phyloP scores from a whole-genome alignment of 2,113 vertebrate species.

The Conger conger region DNA sequence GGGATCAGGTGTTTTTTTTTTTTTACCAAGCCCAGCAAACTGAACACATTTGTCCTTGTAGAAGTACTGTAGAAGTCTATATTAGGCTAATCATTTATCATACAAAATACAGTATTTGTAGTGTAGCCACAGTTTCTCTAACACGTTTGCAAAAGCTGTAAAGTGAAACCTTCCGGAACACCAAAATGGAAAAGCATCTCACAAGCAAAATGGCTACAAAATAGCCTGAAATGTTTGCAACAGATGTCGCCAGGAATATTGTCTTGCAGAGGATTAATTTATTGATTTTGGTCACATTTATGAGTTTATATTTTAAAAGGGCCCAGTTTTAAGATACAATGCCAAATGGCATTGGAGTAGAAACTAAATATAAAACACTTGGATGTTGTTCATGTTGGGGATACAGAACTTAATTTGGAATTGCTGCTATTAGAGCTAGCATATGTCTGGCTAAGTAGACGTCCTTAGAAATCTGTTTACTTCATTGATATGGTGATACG shows the following conservation, averaged over 20 bases:
- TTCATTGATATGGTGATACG: not conserved
- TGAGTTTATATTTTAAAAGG: not conserved
- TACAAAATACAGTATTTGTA: not conserved
- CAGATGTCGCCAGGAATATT: not conserved
- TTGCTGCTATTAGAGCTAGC: not conserved
- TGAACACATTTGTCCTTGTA: not conserved
- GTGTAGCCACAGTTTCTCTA: not conserved
- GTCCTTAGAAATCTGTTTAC: not conserved
- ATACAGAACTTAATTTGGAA: not conserved
- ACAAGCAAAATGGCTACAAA: not conserved
- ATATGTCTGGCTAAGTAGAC: not conserved
- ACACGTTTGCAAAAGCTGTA: not conserved
- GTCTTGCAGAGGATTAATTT: not conserved
- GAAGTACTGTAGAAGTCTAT: no score
- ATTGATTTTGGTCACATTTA: not conserved
- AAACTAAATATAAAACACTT: not conserved
- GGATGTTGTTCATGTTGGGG: not conserved
- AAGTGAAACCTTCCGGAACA: not conserved
- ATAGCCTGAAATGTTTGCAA: not conserved
- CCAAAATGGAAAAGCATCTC: no score
- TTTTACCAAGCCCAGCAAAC: not conserved
- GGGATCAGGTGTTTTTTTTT: constrained; percentile 13
- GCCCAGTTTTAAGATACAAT: not conserved
- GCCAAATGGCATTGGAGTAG: not conserved
- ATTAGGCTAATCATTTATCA: not conserved